Percentiles rank a stretch among this genome's conserved stretches.
phyloP scores from a whole-genome alignment of 2,888 invertebrate species.

The Hirtodrosophila histrioides region DNA sequence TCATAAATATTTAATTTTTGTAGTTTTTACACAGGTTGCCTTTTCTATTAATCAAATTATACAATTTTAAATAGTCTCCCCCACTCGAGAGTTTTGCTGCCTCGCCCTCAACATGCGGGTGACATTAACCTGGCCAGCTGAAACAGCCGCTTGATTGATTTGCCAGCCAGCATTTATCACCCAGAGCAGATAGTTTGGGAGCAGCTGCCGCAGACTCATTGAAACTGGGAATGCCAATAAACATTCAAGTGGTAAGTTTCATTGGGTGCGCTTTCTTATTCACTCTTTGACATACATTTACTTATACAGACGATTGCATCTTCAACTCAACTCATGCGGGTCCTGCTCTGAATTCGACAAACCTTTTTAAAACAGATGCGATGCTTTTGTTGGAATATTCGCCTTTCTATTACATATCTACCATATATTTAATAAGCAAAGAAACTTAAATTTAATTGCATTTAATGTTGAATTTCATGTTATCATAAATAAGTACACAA shows the following conservation, averaged over 20 bases:
- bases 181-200: background rate
- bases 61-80: conserved; percentile 23
- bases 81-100: conserved; percentile 12
- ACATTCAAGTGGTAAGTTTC: conserved; percentile 42
- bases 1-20: conserved; percentile 61
- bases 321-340: conserved; percentile 9
- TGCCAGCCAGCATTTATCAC: conserved; percentile 38
- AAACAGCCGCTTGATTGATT: conserved; percentile 45
- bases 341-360: background rate
- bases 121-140: conserved; percentile 42
- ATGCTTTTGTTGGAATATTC: no score
- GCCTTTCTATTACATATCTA: no score
- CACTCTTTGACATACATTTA: conserved; percentile 26
- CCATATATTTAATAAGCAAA: no score
- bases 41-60: conserved; percentile 63
- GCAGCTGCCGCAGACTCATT: conserved; percentile 33
- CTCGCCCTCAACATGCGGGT: conserved; percentile 39
- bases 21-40: conserved; percentile 25
- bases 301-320: conserved; percentile 20
- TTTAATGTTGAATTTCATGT: no score
- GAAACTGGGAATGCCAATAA: conserved; percentile 16
- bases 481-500: no score
- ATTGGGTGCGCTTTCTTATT: conserved; percentile 21
- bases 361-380: background rate
- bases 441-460: no score